These are phyloP conservation scores for Scaptomyza graminum DNA, from an alignment of 1,140 invertebrate species.

Conservation along the genomic window DNA sequence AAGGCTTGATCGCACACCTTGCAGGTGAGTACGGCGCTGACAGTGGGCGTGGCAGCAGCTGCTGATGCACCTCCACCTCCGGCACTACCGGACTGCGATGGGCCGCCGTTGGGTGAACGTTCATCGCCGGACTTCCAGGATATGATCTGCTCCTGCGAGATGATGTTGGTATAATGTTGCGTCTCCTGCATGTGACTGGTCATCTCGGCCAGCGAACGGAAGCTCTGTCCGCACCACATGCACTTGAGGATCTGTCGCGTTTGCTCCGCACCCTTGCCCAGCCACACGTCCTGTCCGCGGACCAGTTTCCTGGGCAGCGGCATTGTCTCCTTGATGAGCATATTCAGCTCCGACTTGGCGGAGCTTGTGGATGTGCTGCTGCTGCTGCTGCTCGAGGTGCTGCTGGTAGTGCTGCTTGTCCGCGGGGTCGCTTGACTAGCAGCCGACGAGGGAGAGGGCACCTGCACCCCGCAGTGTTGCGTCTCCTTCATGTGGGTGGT, in stretches of 20 bases:
- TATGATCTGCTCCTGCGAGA: slow-evolving; percentile 97
- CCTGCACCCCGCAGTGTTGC: slow-evolving; percentile 94
- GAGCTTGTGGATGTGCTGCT: slow-evolving; percentile 86
- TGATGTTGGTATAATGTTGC: slow-evolving; percentile 99
- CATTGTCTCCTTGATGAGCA: slow-evolving; percentile 96
- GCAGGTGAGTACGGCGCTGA: slow-evolving; percentile 96
- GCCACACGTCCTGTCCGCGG: slow-evolving; percentile 98
- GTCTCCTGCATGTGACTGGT: slow-evolving; percentile 99
- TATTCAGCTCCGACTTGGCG: slow-evolving; percentile 91
- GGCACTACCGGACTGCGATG: neutral
- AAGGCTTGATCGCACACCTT: slow-evolving; percentile 99
- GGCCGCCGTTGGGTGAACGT: slow-evolving; percentile 48
- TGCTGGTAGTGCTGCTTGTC: slow-evolving; percentile 76
- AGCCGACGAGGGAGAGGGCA: slow-evolving; percentile 84
- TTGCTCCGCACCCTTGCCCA: slow-evolving; percentile 98
- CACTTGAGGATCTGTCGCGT: slow-evolving; percentile 98
- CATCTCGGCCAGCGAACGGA: slow-evolving; percentile 97
- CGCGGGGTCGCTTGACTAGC: slow-evolving; percentile 3
- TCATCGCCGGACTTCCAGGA: slow-evolving; percentile 96
- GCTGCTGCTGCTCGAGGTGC: slow-evolving; percentile 83
- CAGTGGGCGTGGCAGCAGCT: slow-evolving; percentile 85
- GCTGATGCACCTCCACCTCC: neutral
- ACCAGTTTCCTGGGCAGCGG: slow-evolving; percentile 97
- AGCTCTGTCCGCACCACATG: slow-evolving; percentile 99
- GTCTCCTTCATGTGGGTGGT: slow-evolving; percentile 98